Evolutionary conservation across 1,140 invertebrate species (phyloP).

Genomic region (Ostrea edulis): DNA sequence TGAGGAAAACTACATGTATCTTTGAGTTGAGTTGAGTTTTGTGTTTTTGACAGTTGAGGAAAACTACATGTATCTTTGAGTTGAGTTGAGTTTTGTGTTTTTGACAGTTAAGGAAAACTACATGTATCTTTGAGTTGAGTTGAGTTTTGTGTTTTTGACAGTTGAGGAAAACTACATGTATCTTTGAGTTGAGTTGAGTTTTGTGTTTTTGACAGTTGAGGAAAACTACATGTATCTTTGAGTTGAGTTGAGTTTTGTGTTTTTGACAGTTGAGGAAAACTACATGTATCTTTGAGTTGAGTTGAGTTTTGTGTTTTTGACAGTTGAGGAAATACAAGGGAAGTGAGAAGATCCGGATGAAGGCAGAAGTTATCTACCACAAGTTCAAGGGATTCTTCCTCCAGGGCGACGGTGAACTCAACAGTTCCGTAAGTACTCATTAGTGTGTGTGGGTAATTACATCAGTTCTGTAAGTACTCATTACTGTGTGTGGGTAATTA

Average conservation of each 20-base stretch:
- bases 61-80: too few relatives aligned
- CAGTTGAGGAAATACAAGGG: conserved; percentile 78
- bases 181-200: neutral
- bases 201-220: too few relatives aligned
- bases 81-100: too few relatives aligned
- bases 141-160: too few relatives aligned
- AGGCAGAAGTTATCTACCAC: conserved; percentile 78
- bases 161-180: too few relatives aligned
- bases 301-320: conserved; percentile 48
- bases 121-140: too few relatives aligned
- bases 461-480: neutral
- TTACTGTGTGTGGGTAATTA: neutral
- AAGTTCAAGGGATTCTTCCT: conserved; percentile 77
- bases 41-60: too few relatives aligned
- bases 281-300: neutral
- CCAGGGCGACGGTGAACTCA: conserved; percentile 72
- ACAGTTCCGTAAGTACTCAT: conserved; percentile 60
- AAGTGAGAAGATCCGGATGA: conserved; percentile 74
- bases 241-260: neutral
- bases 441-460: neutral
- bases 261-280: conserved; percentile 75
- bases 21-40: too few relatives aligned
- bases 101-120: too few relatives aligned
- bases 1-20: too few relatives aligned
- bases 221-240: too few relatives aligned